Conservation (phyloP, 2,888 invertebrate species). For the Eustalomyia histrio region DNA sequence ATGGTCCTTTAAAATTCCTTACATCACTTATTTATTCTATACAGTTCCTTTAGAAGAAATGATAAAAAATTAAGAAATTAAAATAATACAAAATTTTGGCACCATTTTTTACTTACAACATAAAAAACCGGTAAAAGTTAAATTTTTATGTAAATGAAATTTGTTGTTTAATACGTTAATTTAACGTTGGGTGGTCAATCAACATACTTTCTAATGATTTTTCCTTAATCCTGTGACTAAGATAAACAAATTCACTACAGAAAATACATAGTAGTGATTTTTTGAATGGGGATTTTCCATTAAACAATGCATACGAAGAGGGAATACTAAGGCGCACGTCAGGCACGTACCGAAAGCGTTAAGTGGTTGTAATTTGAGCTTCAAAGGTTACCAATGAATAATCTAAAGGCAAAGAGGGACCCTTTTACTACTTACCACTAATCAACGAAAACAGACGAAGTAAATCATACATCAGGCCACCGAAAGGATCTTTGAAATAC, state of each 20-base stretch:
- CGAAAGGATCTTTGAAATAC: constrained; percentile 15
- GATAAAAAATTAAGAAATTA: no score
- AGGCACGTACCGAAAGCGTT: constrained; percentile 71
- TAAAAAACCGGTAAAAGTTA: no score
- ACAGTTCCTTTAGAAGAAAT: no score
- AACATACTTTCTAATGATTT: constrained; percentile 36
- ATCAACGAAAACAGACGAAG: constrained; percentile 4
- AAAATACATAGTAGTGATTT: constrained; percentile 32
- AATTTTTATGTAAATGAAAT: no score
- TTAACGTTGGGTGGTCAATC: constrained; percentile 3
- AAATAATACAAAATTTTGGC: no score
- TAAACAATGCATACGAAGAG: constrained; percentile 12
- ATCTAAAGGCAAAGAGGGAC: constrained; percentile 37
- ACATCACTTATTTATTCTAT: no score
- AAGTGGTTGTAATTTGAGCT: constrained; percentile 66
- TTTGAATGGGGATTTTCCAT: constrained; percentile 29
- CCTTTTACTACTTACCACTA: neutral
- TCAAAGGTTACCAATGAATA: constrained; percentile 33
- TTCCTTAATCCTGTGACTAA: neutral
- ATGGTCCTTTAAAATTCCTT: no score
- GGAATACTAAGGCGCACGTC: constrained; percentile 69
- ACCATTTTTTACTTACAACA: no score
- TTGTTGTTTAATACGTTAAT: no score
- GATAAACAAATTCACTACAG: constrained; percentile 13
- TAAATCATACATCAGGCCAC: constrained; percentile 2